phyloP scores from a whole-genome alignment of 2,797 vertebrate genomes.

The Anas bahamensis region DNA sequence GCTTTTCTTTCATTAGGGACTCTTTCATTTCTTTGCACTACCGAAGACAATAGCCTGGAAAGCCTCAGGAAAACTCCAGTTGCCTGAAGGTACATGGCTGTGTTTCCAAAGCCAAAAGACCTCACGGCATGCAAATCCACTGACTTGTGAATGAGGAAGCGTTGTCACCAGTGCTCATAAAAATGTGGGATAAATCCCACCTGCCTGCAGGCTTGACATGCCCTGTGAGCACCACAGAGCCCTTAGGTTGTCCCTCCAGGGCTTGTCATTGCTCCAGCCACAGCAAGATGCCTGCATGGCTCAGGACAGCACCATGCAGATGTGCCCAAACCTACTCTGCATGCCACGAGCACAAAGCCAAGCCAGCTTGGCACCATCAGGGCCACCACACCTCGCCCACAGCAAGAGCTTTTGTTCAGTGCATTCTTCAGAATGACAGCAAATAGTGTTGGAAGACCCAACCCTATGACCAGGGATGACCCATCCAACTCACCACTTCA shows the following conservation, averaged over 20 bases:
- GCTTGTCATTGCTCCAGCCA: accelerated
- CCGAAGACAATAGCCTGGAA: background rate
- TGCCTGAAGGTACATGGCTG: background rate
- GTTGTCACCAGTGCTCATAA: background rate
- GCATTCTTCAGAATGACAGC: background rate
- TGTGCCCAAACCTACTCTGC: background rate
- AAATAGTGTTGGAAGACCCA: background rate
- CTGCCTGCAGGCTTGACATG: accelerated
- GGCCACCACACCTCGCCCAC: too few species aligned
- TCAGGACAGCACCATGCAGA: accelerated
- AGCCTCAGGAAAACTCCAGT: background rate
- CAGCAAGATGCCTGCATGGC: background rate
- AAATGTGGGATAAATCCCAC: background rate
- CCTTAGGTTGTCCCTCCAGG: background rate
- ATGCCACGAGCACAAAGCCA: accelerated
- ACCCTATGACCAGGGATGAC: background rate
- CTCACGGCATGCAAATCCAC: background rate
- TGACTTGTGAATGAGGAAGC: background rate
- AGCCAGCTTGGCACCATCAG: background rate
- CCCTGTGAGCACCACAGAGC: background rate
- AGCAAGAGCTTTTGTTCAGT: background rate
- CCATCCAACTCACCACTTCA: background rate
- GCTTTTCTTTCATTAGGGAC: background rate
- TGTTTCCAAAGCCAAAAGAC: background rate
- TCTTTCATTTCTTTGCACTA: background rate